Evolutionary conservation across 2,113 vertebrate genomes (phyloP), one percentile per base, ranked within the genome.

Genomic region (Hemichromis elongatus): DNA sequence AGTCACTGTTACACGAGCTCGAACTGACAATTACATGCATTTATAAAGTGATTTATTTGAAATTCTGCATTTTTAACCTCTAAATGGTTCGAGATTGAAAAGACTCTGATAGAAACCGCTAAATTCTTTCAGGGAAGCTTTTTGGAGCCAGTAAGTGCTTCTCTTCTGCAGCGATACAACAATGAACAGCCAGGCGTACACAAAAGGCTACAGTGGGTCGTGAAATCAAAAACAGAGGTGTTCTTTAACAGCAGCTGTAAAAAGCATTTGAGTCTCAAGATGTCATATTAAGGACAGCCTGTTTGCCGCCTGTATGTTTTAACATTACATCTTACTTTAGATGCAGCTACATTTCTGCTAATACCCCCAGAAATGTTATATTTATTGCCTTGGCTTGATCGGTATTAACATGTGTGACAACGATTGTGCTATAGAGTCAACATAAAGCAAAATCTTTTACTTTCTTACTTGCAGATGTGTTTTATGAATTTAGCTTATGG

Each of bases 241-340:
- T 40, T 86, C 37, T 37, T 63, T 52, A 84, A 54, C 4, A 9
- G 37, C 63, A 26, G 13, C 45, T 75, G 35, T 79, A 90, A 83
- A 73, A 93, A 81, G 63, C 80, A 79, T 88, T 87, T 78, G 50
- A 86, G 75, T 73, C 75, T 40, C 63, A 3, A 83, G 12, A 50
- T 77, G 73, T 54, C 53, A 35, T 54, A 57, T 85, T 63, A 37
- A 24, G 86, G 82, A 54, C 80, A 81, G 57, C 5, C 33, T 57
- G 14, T 59, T 82, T 68, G 81, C 82, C 83, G 81, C 63, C 75
- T 28, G 30, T 7, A 16, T 52, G 83, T 21, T 28, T 57, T 79
- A 61, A 82, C 45, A 35, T 19, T 45, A 35, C 35, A 77, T 42
- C 47, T 81, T 53, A 50, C 85, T 77, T 47, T 9, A 9, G 50